phyloP scores from a whole-genome alignment of 1,140 invertebrate genomes.

The Ostrea edulis region DNA sequence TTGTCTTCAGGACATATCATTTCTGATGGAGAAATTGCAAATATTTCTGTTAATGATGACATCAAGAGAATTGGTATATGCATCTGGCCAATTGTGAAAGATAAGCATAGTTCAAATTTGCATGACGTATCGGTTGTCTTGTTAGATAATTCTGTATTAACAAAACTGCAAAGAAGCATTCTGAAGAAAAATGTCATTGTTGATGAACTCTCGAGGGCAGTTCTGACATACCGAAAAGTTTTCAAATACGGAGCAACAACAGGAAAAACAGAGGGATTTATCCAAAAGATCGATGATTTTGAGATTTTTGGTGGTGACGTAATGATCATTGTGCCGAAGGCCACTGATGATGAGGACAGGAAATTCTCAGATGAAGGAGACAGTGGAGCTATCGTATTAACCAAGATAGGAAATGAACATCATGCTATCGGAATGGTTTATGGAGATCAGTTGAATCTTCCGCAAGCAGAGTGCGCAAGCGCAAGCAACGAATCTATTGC shows the following conservation, averaged over 20 bases:
- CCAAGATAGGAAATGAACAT: not conserved
- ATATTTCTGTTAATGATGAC: not conserved
- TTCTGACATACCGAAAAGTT: not conserved
- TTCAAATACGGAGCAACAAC: constrained; percentile 1
- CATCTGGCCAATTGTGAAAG: not conserved
- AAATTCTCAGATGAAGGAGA: not conserved
- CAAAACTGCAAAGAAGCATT: not conserved
- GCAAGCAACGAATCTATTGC: not conserved
- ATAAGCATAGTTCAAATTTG: not conserved
- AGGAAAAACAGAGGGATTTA: not conserved
- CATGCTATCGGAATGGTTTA: not conserved
- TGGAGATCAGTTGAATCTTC: not conserved
- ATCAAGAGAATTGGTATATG: not conserved
- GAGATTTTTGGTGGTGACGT: not conserved
- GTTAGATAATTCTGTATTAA: not conserved
- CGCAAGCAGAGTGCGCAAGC: not conserved
- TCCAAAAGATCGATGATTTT: not conserved
- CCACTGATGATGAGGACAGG: not conserved
- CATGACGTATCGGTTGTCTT: not conserved
- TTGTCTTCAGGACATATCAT: not conserved
- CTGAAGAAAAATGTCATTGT: not conserved
- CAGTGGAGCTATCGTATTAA: not conserved
- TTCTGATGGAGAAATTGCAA: not conserved
- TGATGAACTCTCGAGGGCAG: not conserved
- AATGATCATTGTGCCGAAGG: not conserved